Percentiles rank a stretch among this genome's conserved stretches.
phyloP scores from a whole-genome alignment of 2,888 invertebrate genomes.

The Argyresthia albistria region DNA sequence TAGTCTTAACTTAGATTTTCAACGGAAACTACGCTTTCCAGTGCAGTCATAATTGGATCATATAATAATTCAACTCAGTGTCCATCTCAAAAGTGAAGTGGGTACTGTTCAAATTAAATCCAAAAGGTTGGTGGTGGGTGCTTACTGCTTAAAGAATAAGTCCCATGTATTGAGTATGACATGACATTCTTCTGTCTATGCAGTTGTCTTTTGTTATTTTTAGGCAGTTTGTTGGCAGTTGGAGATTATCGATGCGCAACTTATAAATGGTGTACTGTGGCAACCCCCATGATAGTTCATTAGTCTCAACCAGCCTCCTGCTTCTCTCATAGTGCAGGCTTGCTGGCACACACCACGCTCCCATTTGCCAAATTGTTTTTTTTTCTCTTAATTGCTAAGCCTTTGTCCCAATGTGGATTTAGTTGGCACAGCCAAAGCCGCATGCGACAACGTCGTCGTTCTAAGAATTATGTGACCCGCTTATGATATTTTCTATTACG shows the following conservation, averaged over 20 bases:
- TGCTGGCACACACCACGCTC: constrained; percentile 6
- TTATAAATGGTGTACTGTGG: background rate
- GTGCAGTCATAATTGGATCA: too few species aligned
- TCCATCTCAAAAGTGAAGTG: too few species aligned
- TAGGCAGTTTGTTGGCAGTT: background rate
- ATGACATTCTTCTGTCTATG: too few species aligned
- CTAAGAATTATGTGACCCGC: background rate
- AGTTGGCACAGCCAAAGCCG: constrained; percentile 3
- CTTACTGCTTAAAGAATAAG: too few species aligned
- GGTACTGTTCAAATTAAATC: too few species aligned
- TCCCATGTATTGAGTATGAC: too few species aligned
- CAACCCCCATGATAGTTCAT: background rate
- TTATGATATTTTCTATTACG: too few species aligned
- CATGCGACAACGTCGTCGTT: background rate
- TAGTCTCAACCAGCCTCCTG: background rate
- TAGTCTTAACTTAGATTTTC: too few species aligned
- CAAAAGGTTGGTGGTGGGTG: too few species aligned
- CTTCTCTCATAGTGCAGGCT: background rate
- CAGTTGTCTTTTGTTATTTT: background rate
- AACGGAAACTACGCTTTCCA: too few species aligned
- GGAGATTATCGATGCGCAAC: background rate
- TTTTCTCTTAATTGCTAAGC: constrained; percentile 2
- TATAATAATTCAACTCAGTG: too few species aligned
- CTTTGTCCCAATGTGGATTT: constrained; percentile 5
- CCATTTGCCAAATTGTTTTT: constrained; percentile 5